Evolutionary conservation across 30 jellyfish, hydroid and myxozoan species (phyloP).

Genomic region (Turritopsis rubra): DNA sequence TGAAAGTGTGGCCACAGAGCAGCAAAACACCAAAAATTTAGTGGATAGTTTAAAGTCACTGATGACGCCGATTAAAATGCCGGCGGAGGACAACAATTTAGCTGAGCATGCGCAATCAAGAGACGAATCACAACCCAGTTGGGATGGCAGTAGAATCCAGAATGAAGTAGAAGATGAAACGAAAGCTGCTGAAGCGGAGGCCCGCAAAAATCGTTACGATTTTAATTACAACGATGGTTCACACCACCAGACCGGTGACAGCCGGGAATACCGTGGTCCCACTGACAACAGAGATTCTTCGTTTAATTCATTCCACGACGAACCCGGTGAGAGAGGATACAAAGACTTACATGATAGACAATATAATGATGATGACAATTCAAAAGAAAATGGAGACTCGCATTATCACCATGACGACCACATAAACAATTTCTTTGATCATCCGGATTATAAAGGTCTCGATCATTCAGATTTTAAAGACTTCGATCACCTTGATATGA

Average conservation of each 20-base stretch:
- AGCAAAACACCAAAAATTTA: slow-evolving; percentile 55
- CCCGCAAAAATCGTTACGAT: not conserved
- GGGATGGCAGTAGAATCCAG: slow-evolving; percentile 12
- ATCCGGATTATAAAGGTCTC: not conserved
- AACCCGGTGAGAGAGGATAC: not conserved
- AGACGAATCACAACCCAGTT: slow-evolving; percentile 19
- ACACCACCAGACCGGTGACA: not conserved
- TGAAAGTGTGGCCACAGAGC: slow-evolving; percentile 53
- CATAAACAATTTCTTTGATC: not conserved
- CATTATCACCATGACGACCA: not conserved
- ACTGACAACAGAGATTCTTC: not conserved
- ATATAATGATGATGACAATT: not conserved
- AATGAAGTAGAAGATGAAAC: slow-evolving; percentile 23
- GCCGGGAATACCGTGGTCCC: not conserved
- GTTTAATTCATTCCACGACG: not conserved
- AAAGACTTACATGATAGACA: not conserved
- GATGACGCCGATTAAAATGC: slow-evolving; percentile 49
- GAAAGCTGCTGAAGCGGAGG: slow-evolving; percentile 5
- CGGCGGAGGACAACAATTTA: slow-evolving; percentile 1
- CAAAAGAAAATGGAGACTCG: not conserved
- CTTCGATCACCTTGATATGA: not conserved
- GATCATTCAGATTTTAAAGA: not conserved
- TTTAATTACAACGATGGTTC: slow-evolving; percentile 9
- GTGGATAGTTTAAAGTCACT: slow-evolving; percentile 49
- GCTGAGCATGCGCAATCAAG: slow-evolving; percentile 38